These are phyloP conservation scores for Plusia festucae DNA, from an alignment of 2,888 invertebrate species.

Conservation along the genomic window DNA sequence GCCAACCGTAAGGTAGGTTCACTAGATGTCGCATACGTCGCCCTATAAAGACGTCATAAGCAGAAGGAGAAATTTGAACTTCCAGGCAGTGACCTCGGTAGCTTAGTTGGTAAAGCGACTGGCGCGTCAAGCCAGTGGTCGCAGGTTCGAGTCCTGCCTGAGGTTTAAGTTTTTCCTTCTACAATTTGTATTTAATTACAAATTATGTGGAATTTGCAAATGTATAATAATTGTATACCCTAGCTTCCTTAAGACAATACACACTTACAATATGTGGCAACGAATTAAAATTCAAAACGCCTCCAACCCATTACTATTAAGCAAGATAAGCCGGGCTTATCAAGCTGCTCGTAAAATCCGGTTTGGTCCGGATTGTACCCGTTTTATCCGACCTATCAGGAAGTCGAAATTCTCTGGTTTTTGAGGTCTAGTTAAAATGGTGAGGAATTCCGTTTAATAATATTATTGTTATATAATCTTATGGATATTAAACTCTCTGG, in stretches of 20 bases:
- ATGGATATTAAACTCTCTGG: neutral
- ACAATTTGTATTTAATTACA: too few relatives aligned
- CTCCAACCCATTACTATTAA: constrained; percentile 15
- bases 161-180: too few relatives aligned
- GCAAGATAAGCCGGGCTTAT: constrained; percentile 15
- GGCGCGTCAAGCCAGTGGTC: too few relatives aligned
- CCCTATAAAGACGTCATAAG: too few relatives aligned
- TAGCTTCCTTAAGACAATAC: neutral
- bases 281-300: constrained; percentile 8
- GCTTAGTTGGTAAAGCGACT: too few relatives aligned
- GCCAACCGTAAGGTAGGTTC: too few relatives aligned
- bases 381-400: neutral
- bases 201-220: neutral
- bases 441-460: neutral
- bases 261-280: neutral
- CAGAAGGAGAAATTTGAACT: too few relatives aligned
- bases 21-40: too few relatives aligned
- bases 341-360: constrained; percentile 4
- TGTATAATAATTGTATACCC: too few relatives aligned
- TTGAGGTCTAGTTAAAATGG: neutral
- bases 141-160: too few relatives aligned
- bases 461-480: constrained; percentile 4
- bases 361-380: neutral
- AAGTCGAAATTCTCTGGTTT: neutral
- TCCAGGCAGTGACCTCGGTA: too few relatives aligned